Conservation (phyloP, 2,888 invertebrate species). For the Mesorhabditis spiculigera region DNA sequence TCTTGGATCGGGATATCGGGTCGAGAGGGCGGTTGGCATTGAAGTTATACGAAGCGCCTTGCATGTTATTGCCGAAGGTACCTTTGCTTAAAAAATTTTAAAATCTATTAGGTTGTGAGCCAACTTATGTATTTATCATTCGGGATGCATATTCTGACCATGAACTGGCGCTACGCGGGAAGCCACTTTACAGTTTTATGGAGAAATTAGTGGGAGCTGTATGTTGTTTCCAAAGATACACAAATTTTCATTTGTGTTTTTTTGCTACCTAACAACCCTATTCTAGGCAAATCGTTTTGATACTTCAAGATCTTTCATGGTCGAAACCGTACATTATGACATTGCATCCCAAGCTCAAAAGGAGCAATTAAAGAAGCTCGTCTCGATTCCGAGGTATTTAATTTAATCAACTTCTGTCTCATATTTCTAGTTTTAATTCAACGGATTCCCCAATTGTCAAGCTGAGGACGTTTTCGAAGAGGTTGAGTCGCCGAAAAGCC, state of each 20-base stretch:
- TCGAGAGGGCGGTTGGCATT: no score
- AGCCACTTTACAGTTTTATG: neutral
- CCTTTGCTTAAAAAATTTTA: neutral
- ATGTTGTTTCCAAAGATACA: neutral
- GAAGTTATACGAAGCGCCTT: no score
- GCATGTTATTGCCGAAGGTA: no score
- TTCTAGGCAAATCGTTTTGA: no score
- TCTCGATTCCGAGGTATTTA: neutral
- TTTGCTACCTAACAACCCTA: no score
- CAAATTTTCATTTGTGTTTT: no score
- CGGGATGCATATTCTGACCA: neutral
- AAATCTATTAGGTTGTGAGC: neutral
- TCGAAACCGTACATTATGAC: no score
- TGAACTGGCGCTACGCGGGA: neutral
- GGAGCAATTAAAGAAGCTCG: neutral
- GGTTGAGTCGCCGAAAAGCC: neutral
- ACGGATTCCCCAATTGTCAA: conserved; percentile 1
- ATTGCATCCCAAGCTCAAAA: neutral
- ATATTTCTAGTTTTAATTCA: no score
- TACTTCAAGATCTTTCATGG: no score
- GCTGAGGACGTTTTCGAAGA: conserved; percentile 2
- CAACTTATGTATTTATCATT: conserved; percentile 1
- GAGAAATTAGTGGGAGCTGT: neutral
- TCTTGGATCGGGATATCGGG: no score
- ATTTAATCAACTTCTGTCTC: neutral